phyloP scores from a whole-genome alignment of 1,140 invertebrate species.

The Mizuhopecten yessoensis region DNA sequence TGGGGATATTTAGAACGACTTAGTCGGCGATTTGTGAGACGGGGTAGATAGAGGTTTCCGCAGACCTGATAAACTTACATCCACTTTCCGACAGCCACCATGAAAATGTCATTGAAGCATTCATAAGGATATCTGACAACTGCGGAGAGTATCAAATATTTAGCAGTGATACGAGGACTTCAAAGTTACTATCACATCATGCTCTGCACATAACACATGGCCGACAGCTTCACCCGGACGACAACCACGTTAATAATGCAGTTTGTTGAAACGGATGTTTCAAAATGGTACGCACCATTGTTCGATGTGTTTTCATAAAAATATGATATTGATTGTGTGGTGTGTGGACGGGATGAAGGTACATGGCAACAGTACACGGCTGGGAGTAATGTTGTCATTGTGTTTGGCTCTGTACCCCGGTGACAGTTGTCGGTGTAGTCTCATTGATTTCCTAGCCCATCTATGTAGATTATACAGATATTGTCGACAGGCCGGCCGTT shows the following conservation, averaged over 20 bases:
- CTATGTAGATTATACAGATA: neutral
- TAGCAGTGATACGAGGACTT: neutral
- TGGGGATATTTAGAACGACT: neutral
- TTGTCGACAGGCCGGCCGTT: no score
- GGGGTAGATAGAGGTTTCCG: no score
- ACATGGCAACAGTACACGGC: neutral
- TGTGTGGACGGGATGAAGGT: neutral
- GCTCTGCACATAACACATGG: neutral
- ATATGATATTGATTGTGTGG: constrained; percentile 9
- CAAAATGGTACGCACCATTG: constrained; percentile 30
- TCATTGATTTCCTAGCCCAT: no score
- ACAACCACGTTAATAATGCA: constrained; percentile 32
- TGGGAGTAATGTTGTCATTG: neutral
- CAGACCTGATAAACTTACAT: no score
- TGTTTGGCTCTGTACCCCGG: neutral
- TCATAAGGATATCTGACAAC: neutral
- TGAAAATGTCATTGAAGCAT: neutral
- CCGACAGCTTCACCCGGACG: neutral
- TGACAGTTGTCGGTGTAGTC: neutral
- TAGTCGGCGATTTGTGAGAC: no score
- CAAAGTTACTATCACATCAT: neutral
- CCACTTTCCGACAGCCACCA: no score
- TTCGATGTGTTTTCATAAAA: constrained; percentile 8
- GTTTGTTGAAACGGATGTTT: constrained; percentile 19
- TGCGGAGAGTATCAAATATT: constrained; percentile 28